Conservation (phyloP, 2,113 vertebrate species). For the Typhlomys cinereus region DNA sequence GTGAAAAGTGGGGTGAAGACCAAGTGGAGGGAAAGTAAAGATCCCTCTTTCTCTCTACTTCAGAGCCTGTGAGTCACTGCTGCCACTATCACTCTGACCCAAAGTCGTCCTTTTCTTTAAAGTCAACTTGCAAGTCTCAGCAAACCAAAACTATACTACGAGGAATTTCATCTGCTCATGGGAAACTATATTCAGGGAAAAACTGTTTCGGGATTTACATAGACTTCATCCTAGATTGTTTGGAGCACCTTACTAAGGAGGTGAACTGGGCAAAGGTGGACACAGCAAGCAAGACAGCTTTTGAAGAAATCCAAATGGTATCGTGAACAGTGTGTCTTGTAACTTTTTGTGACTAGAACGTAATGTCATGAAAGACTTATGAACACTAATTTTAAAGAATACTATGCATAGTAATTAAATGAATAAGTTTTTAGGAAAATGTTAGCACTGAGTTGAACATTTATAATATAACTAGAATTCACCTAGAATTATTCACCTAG, state of each 20-base stretch:
- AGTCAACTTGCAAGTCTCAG: not conserved
- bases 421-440: not conserved
- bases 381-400: not conserved
- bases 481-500: not conserved
- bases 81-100: fast-evolving
- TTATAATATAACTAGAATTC: not conserved
- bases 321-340: not conserved
- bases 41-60: not conserved
- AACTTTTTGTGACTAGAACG: not conserved
- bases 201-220: not conserved
- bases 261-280: not conserved
- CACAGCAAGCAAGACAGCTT: not conserved
- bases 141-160: not conserved
- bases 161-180: not conserved
- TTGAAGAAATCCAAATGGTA: not conserved
- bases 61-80: not conserved
- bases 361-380: not conserved
- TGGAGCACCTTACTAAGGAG: not conserved
- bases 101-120: not conserved
- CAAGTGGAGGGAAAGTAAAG: not conserved
- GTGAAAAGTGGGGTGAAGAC: not conserved
- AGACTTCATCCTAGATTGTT: not conserved
- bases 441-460: not conserved
- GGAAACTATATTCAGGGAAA: not conserved
- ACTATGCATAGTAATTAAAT: not conserved